phyloP scores from a whole-genome alignment of 2,113 vertebrate genomes.

The Danionella cerebrum region DNA sequence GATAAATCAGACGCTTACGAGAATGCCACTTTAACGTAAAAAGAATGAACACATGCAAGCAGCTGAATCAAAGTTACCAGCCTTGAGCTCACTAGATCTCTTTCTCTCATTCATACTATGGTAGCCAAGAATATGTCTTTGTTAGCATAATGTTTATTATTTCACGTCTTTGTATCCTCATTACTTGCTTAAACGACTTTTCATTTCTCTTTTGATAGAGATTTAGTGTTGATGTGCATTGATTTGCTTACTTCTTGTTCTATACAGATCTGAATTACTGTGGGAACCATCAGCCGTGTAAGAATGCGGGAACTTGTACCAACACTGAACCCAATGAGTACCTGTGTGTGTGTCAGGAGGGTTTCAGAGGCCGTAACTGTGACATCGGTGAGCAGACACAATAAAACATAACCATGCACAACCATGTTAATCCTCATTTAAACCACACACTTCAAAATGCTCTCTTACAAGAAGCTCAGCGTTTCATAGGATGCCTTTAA shows the following conservation, averaged over 20 bases:
- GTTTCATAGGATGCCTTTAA: too few relatives aligned
- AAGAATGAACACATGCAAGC: background rate
- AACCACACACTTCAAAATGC: too few relatives aligned
- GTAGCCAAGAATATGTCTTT: too few relatives aligned
- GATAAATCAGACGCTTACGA: conserved; percentile 13
- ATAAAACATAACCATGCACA: background rate
- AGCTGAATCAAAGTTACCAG: background rate
- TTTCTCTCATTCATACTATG: background rate
- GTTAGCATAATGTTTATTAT: too few relatives aligned
- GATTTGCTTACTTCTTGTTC: too few relatives aligned
- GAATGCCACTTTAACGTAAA: background rate
- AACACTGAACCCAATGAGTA: conserved; percentile 75
- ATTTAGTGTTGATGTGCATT: too few relatives aligned
- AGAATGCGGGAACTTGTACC: conserved; percentile 67
- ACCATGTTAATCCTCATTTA: background rate
- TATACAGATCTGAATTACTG: conserved; percentile 74
- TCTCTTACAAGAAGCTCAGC: too few relatives aligned
- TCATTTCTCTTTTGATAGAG: too few relatives aligned
- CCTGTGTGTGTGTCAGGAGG: conserved; percentile 69
- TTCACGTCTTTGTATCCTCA: too few relatives aligned
- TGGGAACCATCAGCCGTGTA: conserved; percentile 71
- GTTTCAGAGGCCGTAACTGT: conserved; percentile 68
- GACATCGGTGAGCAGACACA: conserved; percentile 60
- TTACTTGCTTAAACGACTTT: too few relatives aligned
- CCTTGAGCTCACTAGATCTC: background rate